A percentile compares a stretch with the other conserved stretches of the same genome.
phyloP scores from a whole-genome alignment of 1,140 invertebrate genomes.

The Lasioglossum baleicum region DNA sequence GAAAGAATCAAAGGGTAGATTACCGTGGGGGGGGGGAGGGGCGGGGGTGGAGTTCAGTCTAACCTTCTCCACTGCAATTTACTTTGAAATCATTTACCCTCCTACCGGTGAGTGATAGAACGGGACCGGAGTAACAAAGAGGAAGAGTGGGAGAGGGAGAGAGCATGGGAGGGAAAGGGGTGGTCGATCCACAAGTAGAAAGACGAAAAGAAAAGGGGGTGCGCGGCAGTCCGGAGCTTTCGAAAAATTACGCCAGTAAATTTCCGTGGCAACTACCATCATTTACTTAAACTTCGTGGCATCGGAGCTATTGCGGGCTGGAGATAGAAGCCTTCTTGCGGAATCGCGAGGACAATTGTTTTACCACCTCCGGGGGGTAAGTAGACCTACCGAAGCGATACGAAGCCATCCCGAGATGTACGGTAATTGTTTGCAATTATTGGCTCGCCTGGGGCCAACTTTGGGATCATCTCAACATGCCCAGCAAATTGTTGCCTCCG shows the following conservation, averaged over 20 bases:
- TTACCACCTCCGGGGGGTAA: constrained; percentile 51
- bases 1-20: constrained; percentile 58
- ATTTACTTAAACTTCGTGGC: constrained; percentile 73
- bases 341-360: constrained; percentile 68
- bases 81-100: constrained; percentile 69
- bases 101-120: constrained; percentile 34
- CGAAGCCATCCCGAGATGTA: constrained; percentile 59
- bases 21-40: neutral
- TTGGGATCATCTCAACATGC: constrained; percentile 56
- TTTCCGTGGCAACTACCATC: constrained; percentile 74
- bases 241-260: constrained; percentile 76
- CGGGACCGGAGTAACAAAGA: constrained; percentile 23
- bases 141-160: constrained; percentile 15
- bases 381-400: constrained; percentile 46
- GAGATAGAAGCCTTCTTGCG: constrained; percentile 57
- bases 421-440: constrained; percentile 70
- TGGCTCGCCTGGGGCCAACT: constrained; percentile 59
- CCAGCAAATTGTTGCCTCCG: constrained; percentile 53
- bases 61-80: constrained; percentile 64
- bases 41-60: constrained; percentile 35
- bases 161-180: constrained; percentile 2
- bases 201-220: constrained; percentile 14
- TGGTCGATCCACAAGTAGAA: constrained; percentile 20
- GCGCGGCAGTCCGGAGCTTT: constrained; percentile 62
- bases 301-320: constrained; percentile 52